A percentile compares a stretch with the other conserved stretches of the same genome.
Conservation (phyloP, 2,888 invertebrate species). For the Neoascia interrupta region DNA sequence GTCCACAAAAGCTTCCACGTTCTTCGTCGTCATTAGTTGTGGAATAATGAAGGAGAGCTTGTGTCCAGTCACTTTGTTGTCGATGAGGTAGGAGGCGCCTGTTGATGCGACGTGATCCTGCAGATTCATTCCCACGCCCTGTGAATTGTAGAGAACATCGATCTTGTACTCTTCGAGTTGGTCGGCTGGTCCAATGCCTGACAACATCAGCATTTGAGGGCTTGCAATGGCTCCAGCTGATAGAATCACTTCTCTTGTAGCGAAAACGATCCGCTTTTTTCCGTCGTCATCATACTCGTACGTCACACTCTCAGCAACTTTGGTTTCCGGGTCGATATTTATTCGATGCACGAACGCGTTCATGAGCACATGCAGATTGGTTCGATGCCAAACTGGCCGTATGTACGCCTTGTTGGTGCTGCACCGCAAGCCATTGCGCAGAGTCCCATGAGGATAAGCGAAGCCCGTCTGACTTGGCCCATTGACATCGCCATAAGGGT, state of each 20-base stretch:
- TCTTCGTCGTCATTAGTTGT: constrained; percentile 82
- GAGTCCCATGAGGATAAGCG: constrained; percentile 87
- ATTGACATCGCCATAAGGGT: constrained; percentile 86
- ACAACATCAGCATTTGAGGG: constrained; percentile 92
- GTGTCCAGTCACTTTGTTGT: constrained; percentile 82
- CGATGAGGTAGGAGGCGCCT: constrained; percentile 87
- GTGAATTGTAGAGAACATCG: constrained; percentile 83
- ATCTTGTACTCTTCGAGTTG: constrained; percentile 84
- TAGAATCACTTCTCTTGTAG: constrained; percentile 89
- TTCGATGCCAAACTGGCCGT: constrained; percentile 83
- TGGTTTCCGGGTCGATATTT: constrained; percentile 82
- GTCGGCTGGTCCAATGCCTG: constrained; percentile 87
- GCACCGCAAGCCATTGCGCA: constrained; percentile 89
- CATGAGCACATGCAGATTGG: constrained; percentile 87
- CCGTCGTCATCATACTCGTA: constrained; percentile 80
- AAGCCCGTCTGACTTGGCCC: constrained; percentile 90
- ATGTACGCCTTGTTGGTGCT: constrained; percentile 92
- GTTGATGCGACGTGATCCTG: constrained; percentile 92
- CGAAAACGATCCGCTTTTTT: constrained; percentile 81
- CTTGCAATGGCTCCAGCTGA: constrained; percentile 92
- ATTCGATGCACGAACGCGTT: constrained; percentile 86
- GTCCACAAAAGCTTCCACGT: constrained; percentile 83
- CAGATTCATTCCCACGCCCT: constrained; percentile 89
- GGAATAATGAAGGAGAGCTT: constrained; percentile 86
- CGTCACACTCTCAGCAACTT: constrained; percentile 84